Conservation (phyloP, 1,140 invertebrate species). For the Sinella curviseta region DNA sequence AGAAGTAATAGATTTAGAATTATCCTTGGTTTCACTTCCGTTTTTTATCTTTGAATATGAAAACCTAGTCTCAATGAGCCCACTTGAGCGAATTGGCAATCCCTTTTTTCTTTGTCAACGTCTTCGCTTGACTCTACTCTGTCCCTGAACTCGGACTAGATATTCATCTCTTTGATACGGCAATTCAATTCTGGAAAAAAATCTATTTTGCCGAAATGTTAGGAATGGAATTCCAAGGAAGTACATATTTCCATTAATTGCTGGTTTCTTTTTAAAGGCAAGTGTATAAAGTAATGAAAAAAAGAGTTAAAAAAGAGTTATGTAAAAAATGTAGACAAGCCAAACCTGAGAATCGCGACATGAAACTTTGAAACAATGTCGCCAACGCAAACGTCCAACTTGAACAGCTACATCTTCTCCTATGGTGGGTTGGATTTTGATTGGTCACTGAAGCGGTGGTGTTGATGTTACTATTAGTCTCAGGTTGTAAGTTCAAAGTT, state of each 20-base stretch:
- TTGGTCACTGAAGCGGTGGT: neutral
- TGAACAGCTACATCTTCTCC: neutral
- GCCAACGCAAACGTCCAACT: constrained; percentile 32
- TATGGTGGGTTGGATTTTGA: neutral
- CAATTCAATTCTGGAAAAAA: neutral
- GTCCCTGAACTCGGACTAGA: neutral
- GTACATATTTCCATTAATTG: too few species aligned
- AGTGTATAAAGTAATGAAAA: too few species aligned
- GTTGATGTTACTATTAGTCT: neutral
- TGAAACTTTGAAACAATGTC: constrained; percentile 38
- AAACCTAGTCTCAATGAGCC: too few species aligned
- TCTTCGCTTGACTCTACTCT: neutral
- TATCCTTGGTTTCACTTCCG: neutral
- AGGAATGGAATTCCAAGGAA: too few species aligned
- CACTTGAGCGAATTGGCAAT: too few species aligned
- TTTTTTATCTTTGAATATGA: neutral
- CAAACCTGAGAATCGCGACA: constrained; percentile 42
- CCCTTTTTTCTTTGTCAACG: too few species aligned
- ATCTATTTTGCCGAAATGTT: neutral
- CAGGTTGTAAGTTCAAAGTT: neutral
- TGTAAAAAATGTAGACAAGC: neutral
- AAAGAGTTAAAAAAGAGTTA: neutral
- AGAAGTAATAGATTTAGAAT: neutral
- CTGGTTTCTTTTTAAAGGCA: too few species aligned
- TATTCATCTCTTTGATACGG: neutral